A percentile compares a stretch with the other conserved stretches of the same genome.
These are phyloP conservation scores for Pelobates fuscus DNA, from an alignment of 2,113 vertebrate species.

Conservation along the genomic window DNA sequence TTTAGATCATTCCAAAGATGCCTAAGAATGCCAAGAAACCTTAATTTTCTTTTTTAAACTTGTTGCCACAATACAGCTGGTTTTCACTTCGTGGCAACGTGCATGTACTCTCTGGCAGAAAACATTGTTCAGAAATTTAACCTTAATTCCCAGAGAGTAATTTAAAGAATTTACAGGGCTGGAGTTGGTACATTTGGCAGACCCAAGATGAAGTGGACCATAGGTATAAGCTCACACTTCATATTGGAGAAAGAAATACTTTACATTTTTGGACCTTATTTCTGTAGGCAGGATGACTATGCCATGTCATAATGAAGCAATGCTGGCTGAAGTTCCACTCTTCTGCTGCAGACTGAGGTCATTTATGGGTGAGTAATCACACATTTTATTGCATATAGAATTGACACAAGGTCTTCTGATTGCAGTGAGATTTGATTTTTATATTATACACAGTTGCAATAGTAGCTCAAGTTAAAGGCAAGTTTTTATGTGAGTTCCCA, in stretches of 20 bases:
- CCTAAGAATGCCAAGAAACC: background rate
- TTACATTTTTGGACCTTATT: background rate
- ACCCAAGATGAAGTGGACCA: background rate
- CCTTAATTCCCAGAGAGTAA: constrained; percentile 23
- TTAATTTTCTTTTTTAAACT: background rate
- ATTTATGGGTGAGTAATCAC: background rate
- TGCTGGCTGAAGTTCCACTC: background rate
- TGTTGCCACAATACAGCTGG: background rate
- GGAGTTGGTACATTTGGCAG: constrained; percentile 29
- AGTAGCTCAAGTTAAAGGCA: too few species aligned
- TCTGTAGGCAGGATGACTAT: background rate
- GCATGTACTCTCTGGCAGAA: constrained; percentile 8
- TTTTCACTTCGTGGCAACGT: background rate
- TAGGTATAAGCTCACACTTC: constrained; percentile 24
- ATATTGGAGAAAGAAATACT: constrained; percentile 17
- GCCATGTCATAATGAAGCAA: background rate
- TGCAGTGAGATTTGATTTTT: too few species aligned
- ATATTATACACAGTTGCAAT: too few species aligned
- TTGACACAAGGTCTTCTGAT: background rate
- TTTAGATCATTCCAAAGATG: background rate
- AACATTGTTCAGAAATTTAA: constrained; percentile 8
- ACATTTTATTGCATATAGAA: background rate
- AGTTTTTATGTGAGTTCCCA: too few species aligned
- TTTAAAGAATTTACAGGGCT: constrained; percentile 38
- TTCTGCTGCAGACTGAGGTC: constrained; percentile 10